These are phyloP conservation scores for Pseudorhiza aurosa DNA, from an alignment of 30 jellyfish, hydroid and myxozoan genomes.

Conservation along the genomic window DNA sequence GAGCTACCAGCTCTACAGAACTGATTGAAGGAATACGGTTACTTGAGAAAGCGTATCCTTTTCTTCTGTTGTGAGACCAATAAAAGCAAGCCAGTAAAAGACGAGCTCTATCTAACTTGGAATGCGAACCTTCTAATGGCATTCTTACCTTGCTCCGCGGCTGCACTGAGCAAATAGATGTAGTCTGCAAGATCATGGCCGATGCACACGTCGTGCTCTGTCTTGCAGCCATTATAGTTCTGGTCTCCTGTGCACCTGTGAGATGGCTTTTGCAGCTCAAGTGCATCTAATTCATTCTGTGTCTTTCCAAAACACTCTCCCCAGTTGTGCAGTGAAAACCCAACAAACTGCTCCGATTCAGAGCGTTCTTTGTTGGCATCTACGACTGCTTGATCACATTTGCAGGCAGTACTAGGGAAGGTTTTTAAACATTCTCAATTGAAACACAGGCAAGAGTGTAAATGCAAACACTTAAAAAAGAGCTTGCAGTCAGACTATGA, in stretches of 20 bases:
- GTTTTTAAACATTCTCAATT: background rate
- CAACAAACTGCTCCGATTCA: background rate
- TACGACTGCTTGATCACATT: background rate
- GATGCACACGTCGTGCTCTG: background rate
- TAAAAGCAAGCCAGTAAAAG: too few species aligned
- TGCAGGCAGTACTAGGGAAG: constrained; percentile 8
- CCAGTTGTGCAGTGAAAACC: constrained; percentile 26
- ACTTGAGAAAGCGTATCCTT: too few species aligned
- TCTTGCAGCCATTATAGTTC: background rate
- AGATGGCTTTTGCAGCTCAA: background rate
- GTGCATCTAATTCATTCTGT: background rate
- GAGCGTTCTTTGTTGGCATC: background rate
- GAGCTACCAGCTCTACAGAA: too few species aligned
- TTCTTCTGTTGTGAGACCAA: too few species aligned
- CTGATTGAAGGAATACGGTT: too few species aligned
- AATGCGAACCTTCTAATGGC: too few species aligned
- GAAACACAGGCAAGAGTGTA: too few species aligned
- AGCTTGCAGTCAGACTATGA: too few species aligned
- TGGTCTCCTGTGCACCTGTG: constrained; percentile 7
- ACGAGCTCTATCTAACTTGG: too few species aligned
- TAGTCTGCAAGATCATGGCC: background rate
- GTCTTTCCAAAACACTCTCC: constrained; percentile 31
- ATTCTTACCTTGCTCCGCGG: background rate
- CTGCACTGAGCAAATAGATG: background rate
- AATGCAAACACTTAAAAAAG: too few species aligned